A percentile compares a stretch with the other conserved stretches of the same genome.
Conservation (phyloP, 2,113 vertebrate genomes). For the Naja naja region DNA sequence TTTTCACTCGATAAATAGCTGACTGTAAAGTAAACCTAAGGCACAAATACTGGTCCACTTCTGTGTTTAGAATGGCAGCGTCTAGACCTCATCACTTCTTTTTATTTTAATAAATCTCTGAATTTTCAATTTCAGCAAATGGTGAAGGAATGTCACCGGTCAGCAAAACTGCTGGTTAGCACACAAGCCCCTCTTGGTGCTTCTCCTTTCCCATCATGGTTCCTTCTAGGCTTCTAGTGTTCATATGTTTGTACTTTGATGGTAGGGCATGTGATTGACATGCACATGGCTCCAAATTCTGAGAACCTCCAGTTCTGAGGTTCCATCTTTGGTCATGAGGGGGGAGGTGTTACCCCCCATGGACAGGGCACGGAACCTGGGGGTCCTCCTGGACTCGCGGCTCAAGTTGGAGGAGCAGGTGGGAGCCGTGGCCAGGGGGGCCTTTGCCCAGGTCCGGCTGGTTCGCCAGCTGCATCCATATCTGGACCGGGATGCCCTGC, state of each 20-base stretch:
- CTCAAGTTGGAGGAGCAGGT: too few species aligned
- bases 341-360: too few species aligned
- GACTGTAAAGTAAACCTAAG: slow-evolving; percentile 14
- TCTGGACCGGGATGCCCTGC: too few species aligned
- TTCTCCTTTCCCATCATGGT: not conserved
- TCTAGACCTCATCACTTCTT: not conserved
- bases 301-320: too few species aligned
- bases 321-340: too few species aligned
- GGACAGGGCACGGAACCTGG: too few species aligned
- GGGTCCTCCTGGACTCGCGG: too few species aligned
- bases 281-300: not conserved
- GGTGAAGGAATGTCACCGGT: not conserved
- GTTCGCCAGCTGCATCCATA: too few species aligned
- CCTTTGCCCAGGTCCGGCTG: too few species aligned
- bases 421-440: too few species aligned
- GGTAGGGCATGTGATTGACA: not conserved
- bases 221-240: not conserved
- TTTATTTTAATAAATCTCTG: not conserved
- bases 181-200: not conserved
- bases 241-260: not conserved
- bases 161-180: not conserved
- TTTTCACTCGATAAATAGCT: slow-evolving; percentile 27
- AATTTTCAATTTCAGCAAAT: not conserved
- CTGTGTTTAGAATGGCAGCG: not conserved
- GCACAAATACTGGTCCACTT: not conserved